phyloP scores from a whole-genome alignment of 2,113 vertebrate genomes.

The Calidris pugnax region DNA sequence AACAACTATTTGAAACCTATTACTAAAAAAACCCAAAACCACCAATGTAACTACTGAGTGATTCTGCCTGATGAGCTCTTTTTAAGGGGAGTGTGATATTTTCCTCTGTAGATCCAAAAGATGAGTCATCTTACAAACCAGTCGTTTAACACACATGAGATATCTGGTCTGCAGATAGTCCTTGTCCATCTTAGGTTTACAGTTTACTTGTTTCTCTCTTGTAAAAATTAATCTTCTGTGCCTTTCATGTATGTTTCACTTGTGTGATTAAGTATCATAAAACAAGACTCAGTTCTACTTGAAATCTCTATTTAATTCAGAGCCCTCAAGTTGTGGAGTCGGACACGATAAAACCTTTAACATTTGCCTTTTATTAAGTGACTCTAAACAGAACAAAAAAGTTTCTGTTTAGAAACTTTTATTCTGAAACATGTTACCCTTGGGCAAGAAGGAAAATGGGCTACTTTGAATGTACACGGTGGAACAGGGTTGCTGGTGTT shows the following conservation, averaged over 20 bases:
- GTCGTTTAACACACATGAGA: not conserved
- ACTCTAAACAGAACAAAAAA: not conserved
- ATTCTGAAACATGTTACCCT: not conserved
- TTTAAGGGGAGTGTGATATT: not conserved
- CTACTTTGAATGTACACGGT: not conserved
- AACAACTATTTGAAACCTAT: not conserved
- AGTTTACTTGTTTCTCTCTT: not conserved
- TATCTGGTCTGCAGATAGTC: not conserved
- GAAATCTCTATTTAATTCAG: not conserved
- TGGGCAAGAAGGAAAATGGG: not conserved
- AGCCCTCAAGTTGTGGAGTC: not conserved
- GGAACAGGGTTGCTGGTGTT: not conserved
- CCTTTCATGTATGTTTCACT: not conserved
- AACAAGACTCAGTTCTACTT: not conserved
- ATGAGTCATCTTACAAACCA: not conserved
- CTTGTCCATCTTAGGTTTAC: not conserved
- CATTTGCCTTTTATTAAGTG: not conserved
- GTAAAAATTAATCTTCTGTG: not conserved
- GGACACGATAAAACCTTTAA: not conserved
- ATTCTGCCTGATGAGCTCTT: not conserved
- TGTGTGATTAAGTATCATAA: not conserved
- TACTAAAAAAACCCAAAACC: not conserved
- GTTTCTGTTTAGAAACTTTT: not conserved
- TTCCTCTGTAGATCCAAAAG: not conserved
- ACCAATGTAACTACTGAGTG: rapidly evolving